Base-by-base conservation (phyloP, 2,113 vertebrate species). In the Brachyhypopomus occidentalis region DNA sequence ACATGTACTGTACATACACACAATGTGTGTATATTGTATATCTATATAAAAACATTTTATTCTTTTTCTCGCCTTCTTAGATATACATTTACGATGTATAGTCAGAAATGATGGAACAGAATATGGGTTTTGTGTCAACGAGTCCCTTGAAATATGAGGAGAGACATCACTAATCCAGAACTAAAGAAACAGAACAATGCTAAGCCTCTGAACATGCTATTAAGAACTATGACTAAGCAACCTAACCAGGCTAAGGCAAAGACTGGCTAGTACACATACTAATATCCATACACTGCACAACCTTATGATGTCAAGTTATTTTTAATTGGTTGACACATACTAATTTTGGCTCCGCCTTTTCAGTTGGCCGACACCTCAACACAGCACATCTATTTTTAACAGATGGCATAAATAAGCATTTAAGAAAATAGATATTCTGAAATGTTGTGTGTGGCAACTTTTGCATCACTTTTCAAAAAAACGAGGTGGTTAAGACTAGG, bases 1-100 rank as follows among this genome's bases (percentile, higher is more conserved):
- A 84, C 76, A 84, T 82, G 84, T 80, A 82, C 74, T 79, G 70
- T 72, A 83, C 63, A 80, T 67, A 78, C n/a, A 74, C 77, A 48
- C 58, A 27, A 69, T 22, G 60, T 82, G 79, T 84, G 72, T 73
- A 82, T 62, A 82, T 56, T 69, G 79, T 82, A 77, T 77, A 86
- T 77, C 60, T 86, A 76, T 84, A 84, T 66, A 81, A 78, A 83
- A 86, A 75, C 52, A 69, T 83, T 56, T 23, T 23, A 69, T 55
- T 52, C 1, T 52, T 45, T 75, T 72, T 52, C 52, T 62, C 72
- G 78, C 41, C 75, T 62, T 20, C 52, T 72, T 76, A 73, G 80
- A 20, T 73, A 70, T 52, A 82, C 69, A 36, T 48, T 64, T 69
- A 27, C 30, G 63, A 70, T 59, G 70, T 48, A 64, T 11, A 72